A percentile compares a stretch with the other conserved stretches of the same genome.
Conservation (phyloP, 2,113 vertebrate genomes). For the Chinchilla lanigera region DNA sequence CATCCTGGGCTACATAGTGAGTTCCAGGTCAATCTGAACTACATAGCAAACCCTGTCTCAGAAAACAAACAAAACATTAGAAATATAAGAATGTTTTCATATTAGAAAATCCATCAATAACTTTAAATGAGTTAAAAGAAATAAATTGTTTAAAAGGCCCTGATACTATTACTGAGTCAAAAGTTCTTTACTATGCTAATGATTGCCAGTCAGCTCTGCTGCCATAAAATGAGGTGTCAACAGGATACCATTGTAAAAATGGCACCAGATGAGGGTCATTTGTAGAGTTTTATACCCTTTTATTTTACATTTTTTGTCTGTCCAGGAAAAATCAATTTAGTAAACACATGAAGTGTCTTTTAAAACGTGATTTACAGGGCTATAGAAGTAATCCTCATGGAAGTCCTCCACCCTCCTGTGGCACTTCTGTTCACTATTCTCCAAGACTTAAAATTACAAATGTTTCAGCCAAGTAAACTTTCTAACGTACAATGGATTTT, state of each 20-base stretch:
- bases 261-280: background rate
- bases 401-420: background rate
- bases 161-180: background rate
- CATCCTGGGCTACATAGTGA: background rate
- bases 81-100: background rate
- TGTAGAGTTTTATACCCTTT: constrained; percentile 57
- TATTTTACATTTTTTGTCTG: constrained; percentile 73
- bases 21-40: background rate
- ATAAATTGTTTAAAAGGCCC: background rate
- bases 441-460: constrained; percentile 59
- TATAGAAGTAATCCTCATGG: constrained; percentile 72
- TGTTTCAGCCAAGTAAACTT: constrained; percentile 65
- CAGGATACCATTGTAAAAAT: background rate
- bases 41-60: background rate
- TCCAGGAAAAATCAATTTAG: constrained; percentile 74
- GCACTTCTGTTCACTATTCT: constrained; percentile 21
- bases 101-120: constrained; percentile 11
- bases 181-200: constrained; percentile 35
- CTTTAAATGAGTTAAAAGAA: background rate
- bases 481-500: constrained; percentile 37
- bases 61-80: background rate
- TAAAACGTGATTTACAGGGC: constrained; percentile 78
- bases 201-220: background rate
- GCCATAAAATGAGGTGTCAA: background rate
- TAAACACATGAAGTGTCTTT: constrained; percentile 73